phyloP scores from a whole-genome alignment of 2,113 vertebrate genomes.

The Nycticryphes semicollaris region DNA sequence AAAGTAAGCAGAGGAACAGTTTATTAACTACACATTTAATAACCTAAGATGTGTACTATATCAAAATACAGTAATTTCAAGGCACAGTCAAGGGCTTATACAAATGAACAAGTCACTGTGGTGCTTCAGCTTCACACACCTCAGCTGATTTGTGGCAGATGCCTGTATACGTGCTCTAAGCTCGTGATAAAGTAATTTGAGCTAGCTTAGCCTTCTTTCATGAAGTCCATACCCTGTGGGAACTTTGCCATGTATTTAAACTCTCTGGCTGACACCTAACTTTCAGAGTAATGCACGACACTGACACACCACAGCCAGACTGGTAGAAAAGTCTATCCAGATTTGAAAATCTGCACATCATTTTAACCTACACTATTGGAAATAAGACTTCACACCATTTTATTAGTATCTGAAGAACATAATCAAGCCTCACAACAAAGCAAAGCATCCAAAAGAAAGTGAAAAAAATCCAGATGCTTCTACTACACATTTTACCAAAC shows the following conservation, averaged over 20 bases:
- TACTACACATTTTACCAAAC: background rate
- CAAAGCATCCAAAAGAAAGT: background rate
- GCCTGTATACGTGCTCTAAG: background rate
- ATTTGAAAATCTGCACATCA: background rate
- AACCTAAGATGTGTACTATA: background rate
- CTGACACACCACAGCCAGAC: background rate
- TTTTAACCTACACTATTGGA: background rate
- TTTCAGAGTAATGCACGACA: background rate
- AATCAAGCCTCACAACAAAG: background rate
- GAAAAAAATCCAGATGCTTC: background rate
- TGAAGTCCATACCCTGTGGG: background rate
- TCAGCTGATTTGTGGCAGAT: background rate
- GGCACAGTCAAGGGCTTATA: background rate
- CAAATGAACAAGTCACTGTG: background rate
- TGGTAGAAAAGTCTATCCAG: background rate
- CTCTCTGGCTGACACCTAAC: background rate
- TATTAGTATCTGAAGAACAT: background rate
- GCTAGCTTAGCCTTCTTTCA: background rate
- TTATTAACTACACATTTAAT: constrained; percentile 1
- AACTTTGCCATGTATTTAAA: background rate
- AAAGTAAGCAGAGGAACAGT: background rate
- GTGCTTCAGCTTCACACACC: background rate
- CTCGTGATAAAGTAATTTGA: background rate
- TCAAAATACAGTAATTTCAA: constrained; percentile 5
- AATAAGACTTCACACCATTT: background rate